These are phyloP conservation scores for Synergus itoensis DNA, from an alignment of 2,888 invertebrate genomes.

Conservation along the genomic window DNA sequence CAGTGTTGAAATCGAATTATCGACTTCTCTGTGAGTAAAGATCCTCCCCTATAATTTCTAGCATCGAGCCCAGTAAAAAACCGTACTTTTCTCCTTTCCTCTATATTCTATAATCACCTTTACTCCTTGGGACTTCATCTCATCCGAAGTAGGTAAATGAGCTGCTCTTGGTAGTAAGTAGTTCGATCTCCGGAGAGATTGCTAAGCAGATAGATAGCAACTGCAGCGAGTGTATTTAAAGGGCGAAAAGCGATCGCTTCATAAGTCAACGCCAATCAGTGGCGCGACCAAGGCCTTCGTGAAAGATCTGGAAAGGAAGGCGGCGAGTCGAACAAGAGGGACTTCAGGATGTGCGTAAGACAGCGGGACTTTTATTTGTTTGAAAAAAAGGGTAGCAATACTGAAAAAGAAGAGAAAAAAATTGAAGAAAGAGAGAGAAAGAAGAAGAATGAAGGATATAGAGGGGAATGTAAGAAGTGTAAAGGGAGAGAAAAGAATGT, in stretches of 20 bases:
- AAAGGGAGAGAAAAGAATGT: constrained; percentile 49
- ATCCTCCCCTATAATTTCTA: background rate
- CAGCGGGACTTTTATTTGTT: constrained; percentile 58
- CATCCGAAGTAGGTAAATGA: background rate
- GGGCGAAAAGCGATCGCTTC: constrained; percentile 67
- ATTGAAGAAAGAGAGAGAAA: constrained; percentile 46
- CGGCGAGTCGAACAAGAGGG: constrained; percentile 49
- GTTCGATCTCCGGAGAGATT: background rate
- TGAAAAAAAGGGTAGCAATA: constrained; percentile 52
- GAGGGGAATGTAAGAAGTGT: background rate
- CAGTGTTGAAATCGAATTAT: background rate
- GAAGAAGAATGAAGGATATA: constrained; percentile 38
- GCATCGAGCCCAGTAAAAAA: background rate
- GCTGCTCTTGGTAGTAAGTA: background rate
- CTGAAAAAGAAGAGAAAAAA: constrained; percentile 28
- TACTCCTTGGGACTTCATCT: background rate
- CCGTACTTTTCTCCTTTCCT: background rate
- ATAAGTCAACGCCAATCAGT: constrained; percentile 72
- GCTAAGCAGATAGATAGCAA: background rate
- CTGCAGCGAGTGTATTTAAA: constrained; percentile 49
- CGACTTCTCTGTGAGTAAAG: background rate
- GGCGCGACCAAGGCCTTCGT: constrained; percentile 49
- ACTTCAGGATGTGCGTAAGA: constrained; percentile 53
- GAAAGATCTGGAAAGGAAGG: constrained; percentile 47
- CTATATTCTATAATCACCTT: background rate